A percentile compares a stretch with the other conserved stretches of the same genome.
Evolutionary conservation across 1,140 invertebrate species (phyloP).

Genomic region (Caenorhabditis remanei): DNA sequence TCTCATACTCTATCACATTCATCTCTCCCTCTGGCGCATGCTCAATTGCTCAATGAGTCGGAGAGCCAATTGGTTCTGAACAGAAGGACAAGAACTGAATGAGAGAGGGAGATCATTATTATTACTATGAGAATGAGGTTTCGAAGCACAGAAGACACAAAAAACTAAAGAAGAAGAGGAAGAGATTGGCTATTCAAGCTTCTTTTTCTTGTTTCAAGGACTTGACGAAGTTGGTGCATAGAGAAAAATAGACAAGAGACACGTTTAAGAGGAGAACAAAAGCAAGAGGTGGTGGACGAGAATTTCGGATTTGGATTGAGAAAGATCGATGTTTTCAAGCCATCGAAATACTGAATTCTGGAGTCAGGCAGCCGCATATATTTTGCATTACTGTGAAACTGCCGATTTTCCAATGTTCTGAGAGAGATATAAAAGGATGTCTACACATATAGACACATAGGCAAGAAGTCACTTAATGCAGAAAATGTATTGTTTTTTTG

Average conservation of each 20-base stretch:
- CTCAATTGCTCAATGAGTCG: conserved; percentile 16
- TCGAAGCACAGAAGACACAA: not conserved
- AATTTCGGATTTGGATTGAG: not conserved
- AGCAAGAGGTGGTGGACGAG: not conserved
- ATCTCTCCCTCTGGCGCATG: not conserved
- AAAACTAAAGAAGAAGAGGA: not conserved
- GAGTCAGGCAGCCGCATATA: too few relatives aligned
- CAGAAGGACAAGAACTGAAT: not conserved
- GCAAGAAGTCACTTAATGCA: too few relatives aligned
- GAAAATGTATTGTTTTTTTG: too few relatives aligned
- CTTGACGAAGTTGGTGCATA: not conserved
- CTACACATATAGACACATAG: too few relatives aligned
- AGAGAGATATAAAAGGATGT: too few relatives aligned
- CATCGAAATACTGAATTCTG: not conserved
- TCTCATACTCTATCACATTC: not conserved
- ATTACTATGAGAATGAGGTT: conserved; percentile 35
- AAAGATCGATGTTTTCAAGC: not conserved
- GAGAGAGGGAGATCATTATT: not conserved
- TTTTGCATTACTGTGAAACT: too few relatives aligned
- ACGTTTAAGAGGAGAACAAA: not conserved
- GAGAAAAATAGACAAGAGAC: not conserved
- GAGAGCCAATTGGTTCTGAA: not conserved
- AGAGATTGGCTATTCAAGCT: not conserved
- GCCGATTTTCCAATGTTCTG: too few relatives aligned
- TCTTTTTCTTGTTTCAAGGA: conserved; percentile 15